These are phyloP conservation scores for Lycocerus yunnanus DNA, from an alignment of 2,888 invertebrate genomes.

Conservation along the genomic window DNA sequence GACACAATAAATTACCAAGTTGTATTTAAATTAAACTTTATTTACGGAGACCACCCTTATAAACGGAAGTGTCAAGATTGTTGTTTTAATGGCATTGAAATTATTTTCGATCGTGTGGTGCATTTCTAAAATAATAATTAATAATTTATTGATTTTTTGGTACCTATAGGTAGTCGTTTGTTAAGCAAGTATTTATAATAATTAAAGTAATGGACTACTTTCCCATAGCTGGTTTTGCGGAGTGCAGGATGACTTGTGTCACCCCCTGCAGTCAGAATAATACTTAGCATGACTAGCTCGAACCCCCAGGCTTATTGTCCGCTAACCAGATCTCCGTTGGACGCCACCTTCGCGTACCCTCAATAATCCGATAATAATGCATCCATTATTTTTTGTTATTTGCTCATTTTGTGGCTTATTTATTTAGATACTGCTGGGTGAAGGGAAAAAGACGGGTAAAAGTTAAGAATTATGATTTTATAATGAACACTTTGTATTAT, in stretches of 20 bases:
- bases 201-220: slow-evolving; percentile 16
- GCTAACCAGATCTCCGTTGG: slow-evolving; percentile 52
- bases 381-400: slow-evolving; percentile 41
- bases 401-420: slow-evolving; percentile 37
- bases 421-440: background rate
- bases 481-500: background rate
- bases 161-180: background rate
- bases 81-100: background rate
- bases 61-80: slow-evolving; percentile 31
- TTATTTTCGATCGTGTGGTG: background rate
- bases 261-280: slow-evolving; percentile 51
- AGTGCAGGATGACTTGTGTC: slow-evolving; percentile 49
- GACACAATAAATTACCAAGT: slow-evolving; percentile 14
- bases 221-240: slow-evolving; percentile 18
- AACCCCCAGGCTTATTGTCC: slow-evolving; percentile 51
- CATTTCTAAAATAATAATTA: background rate
- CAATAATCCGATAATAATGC: slow-evolving; percentile 47
- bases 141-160: background rate
- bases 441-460: background rate
- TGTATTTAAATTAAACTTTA: slow-evolving; percentile 19
- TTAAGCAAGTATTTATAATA: background rate
- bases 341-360: slow-evolving; percentile 45
- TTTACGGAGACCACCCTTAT: slow-evolving; percentile 35
- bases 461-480: background rate
- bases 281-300: slow-evolving; percentile 53